Base-by-base conservation (phyloP, 2,797 vertebrate species). In the Sebastes wilsoni region DNA sequence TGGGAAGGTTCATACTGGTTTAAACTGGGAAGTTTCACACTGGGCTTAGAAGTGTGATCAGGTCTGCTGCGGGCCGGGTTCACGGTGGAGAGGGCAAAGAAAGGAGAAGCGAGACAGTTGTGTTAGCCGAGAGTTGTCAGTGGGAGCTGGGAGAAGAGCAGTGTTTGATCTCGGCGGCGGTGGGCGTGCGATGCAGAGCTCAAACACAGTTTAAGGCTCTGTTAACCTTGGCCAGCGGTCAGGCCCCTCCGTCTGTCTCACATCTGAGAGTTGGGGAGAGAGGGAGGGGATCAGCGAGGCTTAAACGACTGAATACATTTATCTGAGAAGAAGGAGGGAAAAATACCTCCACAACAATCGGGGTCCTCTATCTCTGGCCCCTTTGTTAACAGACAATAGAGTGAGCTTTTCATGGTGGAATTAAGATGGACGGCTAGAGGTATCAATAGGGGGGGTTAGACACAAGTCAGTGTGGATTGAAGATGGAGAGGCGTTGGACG, bases 221-320 rank as follows among this genome's bases (percentile, higher is more conserved):
- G 83, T 90, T 94, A 92, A 94, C 93, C 94, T 95, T 94, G 94
- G 87, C 86, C 90, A 88, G 88, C 81, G 84, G 92, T 93, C 90
- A 90, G 90, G 85, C 78, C 88, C 83, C 84, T 89, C 83, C 27
- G 74, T 89, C 90, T 88, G 80, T 87, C 83, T 87, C 87, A 88
- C 80, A 91, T 91, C 89, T 91, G 77, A 92, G 93, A 87, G 82
- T 58, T 66, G 77, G 65, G 36, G 73, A 77, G 70, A 82, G 79
- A 89, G 73, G 82, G 80, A 81, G 71, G 64, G 87, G 91, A 93
- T 95, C 92, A 92, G 78, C 1, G 7, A 59, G 89, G 91, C 92
- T 95, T 93, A 93, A 91, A 91, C 14, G 28, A 86, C 79, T 90
- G 91, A 91, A 94, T 92, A 92, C 67, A 83, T 92, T 92, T 87